phyloP scores from a whole-genome alignment of 2,797 vertebrate genomes.

The Notoglanidium macrostoma region DNA sequence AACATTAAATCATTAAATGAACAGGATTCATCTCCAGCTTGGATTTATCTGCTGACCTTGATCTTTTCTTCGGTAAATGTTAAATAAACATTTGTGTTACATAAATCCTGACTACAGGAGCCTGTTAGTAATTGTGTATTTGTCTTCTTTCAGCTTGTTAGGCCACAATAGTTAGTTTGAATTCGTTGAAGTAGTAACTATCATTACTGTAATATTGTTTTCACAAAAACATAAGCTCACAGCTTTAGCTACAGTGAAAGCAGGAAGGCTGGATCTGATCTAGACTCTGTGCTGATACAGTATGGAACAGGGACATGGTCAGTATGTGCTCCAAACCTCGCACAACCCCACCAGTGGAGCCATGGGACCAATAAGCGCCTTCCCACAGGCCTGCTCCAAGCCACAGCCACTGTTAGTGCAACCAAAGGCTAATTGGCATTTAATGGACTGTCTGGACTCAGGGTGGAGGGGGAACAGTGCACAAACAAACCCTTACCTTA shows the following conservation, averaged over 20 bases:
- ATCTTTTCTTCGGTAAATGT: background rate
- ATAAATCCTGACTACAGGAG: background rate
- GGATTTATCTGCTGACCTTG: background rate
- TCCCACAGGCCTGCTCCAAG: constrained; percentile 70
- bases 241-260: background rate
- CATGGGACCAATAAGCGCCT: constrained; percentile 71
- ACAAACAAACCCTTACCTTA: constrained; percentile 40
- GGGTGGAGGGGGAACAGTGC: constrained; percentile 55
- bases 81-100: background rate
- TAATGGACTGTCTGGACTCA: constrained; percentile 71
- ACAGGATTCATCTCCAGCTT: background rate
- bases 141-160: constrained; percentile 5
- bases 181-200: background rate
- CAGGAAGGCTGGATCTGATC: background rate
- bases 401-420: constrained; percentile 64
- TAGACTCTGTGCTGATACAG: background rate
- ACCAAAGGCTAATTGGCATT: constrained; percentile 72
- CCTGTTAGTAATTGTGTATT: background rate
- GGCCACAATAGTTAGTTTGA: background rate
- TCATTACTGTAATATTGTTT: background rate
- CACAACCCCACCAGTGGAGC: constrained; percentile 50
- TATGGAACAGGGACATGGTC: constrained; percentile 15
- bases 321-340: constrained; percentile 42
- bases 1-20: background rate
- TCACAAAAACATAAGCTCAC: background rate